Evolutionary conservation across 2,797 vertebrate genomes (phyloP).

Genomic region (Enteromius radiatus): DNA sequence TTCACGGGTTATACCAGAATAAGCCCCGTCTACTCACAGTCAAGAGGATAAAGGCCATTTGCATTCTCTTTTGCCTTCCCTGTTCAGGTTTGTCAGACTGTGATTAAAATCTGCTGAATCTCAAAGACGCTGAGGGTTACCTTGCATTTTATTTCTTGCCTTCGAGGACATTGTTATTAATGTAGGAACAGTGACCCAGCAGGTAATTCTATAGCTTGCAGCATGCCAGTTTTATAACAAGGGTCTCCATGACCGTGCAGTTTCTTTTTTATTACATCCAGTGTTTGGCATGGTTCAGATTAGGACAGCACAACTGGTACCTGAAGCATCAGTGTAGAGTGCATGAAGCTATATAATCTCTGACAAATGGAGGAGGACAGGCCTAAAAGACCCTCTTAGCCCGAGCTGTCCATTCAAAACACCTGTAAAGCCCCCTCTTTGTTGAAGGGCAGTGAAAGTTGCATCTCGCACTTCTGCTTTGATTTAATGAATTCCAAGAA

Average conservation of each 20-base stretch:
- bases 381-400: constrained; percentile 1
- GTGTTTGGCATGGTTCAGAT: constrained; percentile 1
- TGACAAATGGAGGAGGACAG: background rate
- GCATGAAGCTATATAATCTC: background rate
- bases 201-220: constrained; percentile 2
- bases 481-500: constrained; percentile 38
- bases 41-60: constrained; percentile 1
- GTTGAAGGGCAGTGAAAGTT: constrained; percentile 11
- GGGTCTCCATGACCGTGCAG: background rate
- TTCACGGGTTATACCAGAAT: background rate
- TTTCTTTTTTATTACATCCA: background rate
- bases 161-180: background rate
- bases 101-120: constrained; percentile 4
- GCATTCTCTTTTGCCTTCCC: background rate
- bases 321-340: constrained; percentile 2
- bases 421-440: constrained; percentile 12
- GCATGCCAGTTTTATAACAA: constrained; percentile 11
- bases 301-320: background rate
- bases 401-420: constrained; percentile 7
- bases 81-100: background rate
- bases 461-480: background rate
- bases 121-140: background rate
- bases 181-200: background rate
- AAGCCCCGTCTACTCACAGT: background rate
- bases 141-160: constrained; percentile 1